Percentiles rank a stretch among this genome's conserved stretches.
phyloP scores from a whole-genome alignment of 2,113 vertebrate genomes.

The Actenoides hombroni region DNA sequence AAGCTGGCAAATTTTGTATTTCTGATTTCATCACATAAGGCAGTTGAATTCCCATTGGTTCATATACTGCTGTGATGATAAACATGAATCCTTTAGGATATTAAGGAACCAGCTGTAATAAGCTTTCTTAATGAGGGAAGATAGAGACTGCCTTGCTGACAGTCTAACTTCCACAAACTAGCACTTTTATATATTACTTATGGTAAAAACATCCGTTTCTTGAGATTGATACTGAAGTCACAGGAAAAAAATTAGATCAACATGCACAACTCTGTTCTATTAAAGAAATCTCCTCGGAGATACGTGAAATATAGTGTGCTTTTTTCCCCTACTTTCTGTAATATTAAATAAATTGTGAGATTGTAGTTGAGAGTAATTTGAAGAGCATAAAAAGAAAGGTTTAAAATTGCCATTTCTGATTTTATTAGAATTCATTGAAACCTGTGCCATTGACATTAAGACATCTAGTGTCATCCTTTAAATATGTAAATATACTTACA shows the following conservation, averaged over 20 bases:
- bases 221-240: constrained; percentile 17
- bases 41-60: constrained; percentile 22
- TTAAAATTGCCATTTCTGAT: constrained; percentile 1
- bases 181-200: neutral
- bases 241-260: constrained; percentile 32
- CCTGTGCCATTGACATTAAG: neutral
- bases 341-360: neutral
- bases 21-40: constrained; percentile 20
- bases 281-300: constrained; percentile 19
- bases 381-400: neutral
- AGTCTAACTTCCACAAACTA: neutral
- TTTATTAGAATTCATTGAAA: neutral
- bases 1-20: neutral
- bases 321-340: constrained; percentile 3
- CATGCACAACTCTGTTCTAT: neutral
- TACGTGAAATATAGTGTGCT: neutral
- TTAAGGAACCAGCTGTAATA: constrained; percentile 21
- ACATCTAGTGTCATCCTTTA: neutral
- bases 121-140: constrained; percentile 37
- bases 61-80: constrained; percentile 17
- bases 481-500: neutral
- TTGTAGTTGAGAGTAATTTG: neutral
- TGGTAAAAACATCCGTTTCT: constrained; percentile 29
- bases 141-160: constrained; percentile 1
- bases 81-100: constrained; percentile 45